Evolutionary conservation across 2,113 vertebrate species (phyloP).

Genomic region (Athene cunicularia): DNA sequence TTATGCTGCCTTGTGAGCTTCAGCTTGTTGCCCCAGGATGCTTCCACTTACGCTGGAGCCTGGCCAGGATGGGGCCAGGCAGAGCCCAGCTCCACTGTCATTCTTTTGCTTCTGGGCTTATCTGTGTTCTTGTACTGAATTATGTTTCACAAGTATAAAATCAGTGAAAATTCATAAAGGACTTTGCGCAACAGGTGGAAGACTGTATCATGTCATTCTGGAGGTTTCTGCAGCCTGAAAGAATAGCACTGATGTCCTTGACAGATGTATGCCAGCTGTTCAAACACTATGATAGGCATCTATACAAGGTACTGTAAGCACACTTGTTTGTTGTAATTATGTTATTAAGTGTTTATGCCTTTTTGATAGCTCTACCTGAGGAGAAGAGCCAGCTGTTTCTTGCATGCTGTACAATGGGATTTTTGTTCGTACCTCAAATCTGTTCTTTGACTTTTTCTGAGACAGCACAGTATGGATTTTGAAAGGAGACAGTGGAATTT

Average conservation of each 20-base stretch:
- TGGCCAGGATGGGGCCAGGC: not conserved
- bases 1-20: not conserved
- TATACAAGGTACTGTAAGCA: conserved; percentile 69
- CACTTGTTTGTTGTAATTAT: not conserved
- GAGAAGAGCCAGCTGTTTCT: not conserved
- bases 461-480: not conserved
- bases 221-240: conserved; percentile 70
- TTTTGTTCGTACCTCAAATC: accelerated
- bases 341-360: not conserved
- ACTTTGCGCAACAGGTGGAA: conserved; percentile 57
- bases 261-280: conserved; percentile 72
- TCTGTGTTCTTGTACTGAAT: not conserved
- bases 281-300: conserved; percentile 54
- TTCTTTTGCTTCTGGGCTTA: not conserved
- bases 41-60: not conserved
- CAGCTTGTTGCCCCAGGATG: not conserved
- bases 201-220: conserved; percentile 69
- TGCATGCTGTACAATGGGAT: not conserved
- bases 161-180: not conserved
- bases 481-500: not conserved
- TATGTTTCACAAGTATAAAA: not conserved
- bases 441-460: not conserved
- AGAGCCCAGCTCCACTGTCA: not conserved
- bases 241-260: conserved; percentile 52
- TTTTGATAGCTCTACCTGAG: not conserved